Base-by-base conservation (phyloP, 2,888 invertebrate species). In the Pyrochroa serraticornis region DNA sequence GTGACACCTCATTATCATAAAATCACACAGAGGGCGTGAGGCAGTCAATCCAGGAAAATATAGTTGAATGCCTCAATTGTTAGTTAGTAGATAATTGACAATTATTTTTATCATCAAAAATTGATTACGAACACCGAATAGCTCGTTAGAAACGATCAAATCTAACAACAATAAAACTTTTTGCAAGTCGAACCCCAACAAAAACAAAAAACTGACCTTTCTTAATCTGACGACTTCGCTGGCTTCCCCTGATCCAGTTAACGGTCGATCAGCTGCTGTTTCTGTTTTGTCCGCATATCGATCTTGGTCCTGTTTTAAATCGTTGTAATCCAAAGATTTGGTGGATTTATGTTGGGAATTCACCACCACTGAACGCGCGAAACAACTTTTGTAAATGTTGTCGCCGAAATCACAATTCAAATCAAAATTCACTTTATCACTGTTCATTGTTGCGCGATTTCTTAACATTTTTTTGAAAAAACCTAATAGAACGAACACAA, bases 291-390 rank as follows among this genome's bases (percentile, higher is more conserved):
- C 36, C 14, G 37, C 42, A 43, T 13, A 39, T 9, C 39, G 14
- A 5, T 47, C 49, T 36, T 53, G 46, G 22, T 51, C 49, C 22
- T 45, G 45, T 9, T 60, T 60, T 63, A 64, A 60, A 63, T 66
- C 64, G 39, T 56, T 32, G 6, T 59, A 30, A 45, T 68, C 65
- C 48, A 58, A 57, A 34, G 58, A 60, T 49, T 64, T 65, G 12
- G 50, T 51, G 51, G 70, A 68, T 65, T 72, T 75, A 63, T 71
- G 70, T 60, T 75, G 74, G 33, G 76, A 75, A 71, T 77, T 77
- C 55, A 79, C 75, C 31, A 72, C 77, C 65, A 77, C 70, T 12
- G 78, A 77, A 39, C 78, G 75, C 34, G 79, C 78, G 56, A 79
- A 79, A 70, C 74, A 76, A 70, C 79, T 78, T 63, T 78, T 78